Base-by-base conservation (phyloP, 1,140 invertebrate genomes). In the Latrodectus geometricus region DNA sequence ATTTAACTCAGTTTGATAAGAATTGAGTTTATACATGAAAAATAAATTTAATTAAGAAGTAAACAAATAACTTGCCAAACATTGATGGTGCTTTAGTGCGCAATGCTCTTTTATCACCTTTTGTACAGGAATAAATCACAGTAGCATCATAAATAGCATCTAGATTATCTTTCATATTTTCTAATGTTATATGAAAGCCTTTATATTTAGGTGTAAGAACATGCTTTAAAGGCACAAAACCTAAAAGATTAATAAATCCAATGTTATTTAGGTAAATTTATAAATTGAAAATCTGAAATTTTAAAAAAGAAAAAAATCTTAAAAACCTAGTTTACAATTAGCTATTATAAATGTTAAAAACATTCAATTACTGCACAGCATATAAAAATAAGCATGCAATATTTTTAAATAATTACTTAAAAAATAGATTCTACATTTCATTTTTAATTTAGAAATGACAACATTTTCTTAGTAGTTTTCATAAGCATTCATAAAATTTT, bases 81-180 rank as follows among this genome's bases (percentile, higher is more conserved):
- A 89, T 88, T 48, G 87, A 83, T 23, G 89, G 89, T 0, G 89
- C 89, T 54, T 82, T 74, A 4, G 49, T 74, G 4, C 89, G 73
- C 0, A 82, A 23, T 15, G 82, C 81, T 65, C 86, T 80, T 21
- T 78, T 83, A 23, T 61, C 65, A 50, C 83, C 89, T 83, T 72
- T 88, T 20, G 89, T 89, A 68, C 90, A 88, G 49, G 89, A 90
- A 88, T 93, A 93, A 15, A 90, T 91, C 72, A 93, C 90, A 15
- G 93, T 93, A 11, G 93, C 88, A 90, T 93, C 92, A 90, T 93
- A 93, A 17, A 93, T 88, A 52, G 91, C 91, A 88, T 92, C 90
- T 7, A 92, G 88, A 86, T 91, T 88, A 48, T 88, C 85, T 48
- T 89, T 79, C 49, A 94, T 85, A 77, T 91, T 88, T 15, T 91